Percentiles rank a stretch among this genome's conserved stretches.
phyloP scores from a whole-genome alignment of 2,888 invertebrate species.

The Hybos culiciformis region DNA sequence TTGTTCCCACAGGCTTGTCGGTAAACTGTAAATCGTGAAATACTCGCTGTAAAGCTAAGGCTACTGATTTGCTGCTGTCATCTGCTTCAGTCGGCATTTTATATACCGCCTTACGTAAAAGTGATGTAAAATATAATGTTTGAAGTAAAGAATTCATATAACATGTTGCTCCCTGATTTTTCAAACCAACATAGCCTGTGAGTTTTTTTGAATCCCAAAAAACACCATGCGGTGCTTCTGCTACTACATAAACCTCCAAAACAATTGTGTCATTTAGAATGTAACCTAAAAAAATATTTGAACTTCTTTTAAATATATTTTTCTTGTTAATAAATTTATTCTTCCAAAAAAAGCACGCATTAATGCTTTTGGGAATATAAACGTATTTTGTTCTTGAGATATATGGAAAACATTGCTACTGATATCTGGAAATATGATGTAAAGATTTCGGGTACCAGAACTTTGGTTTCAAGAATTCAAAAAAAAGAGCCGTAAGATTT shows the following conservation, averaged over 20 bases:
- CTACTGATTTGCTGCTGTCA: constrained; percentile 77
- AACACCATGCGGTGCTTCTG: constrained; percentile 81
- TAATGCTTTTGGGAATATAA: too few relatives aligned
- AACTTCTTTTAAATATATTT: too few relatives aligned
- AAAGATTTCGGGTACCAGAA: too few relatives aligned
- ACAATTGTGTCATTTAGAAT: constrained; percentile 84
- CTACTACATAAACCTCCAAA: constrained; percentile 59
- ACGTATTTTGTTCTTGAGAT: too few relatives aligned
- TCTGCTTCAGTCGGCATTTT: constrained; percentile 99
- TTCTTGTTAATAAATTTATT: too few relatives aligned
- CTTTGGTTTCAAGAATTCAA: too few relatives aligned
- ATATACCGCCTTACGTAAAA: constrained; percentile 83
- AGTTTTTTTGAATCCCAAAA: constrained; percentile 99
- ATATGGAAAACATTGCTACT: too few relatives aligned
- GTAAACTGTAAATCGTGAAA: constrained; percentile 97
- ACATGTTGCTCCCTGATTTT: constrained; percentile 99
- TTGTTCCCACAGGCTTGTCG: constrained; percentile 97
- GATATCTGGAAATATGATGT: too few relatives aligned
- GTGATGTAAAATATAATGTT: constrained; percentile 94
- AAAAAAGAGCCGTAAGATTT: too few relatives aligned
- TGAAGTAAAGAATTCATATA: constrained; percentile 99
- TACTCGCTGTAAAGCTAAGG: constrained; percentile 90
- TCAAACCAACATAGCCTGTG: constrained; percentile 77
- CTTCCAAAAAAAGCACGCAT: too few relatives aligned
- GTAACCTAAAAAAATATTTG: too few relatives aligned